Conservation (phyloP, 1,140 invertebrate species). For the Heterodera carotae region DNA sequence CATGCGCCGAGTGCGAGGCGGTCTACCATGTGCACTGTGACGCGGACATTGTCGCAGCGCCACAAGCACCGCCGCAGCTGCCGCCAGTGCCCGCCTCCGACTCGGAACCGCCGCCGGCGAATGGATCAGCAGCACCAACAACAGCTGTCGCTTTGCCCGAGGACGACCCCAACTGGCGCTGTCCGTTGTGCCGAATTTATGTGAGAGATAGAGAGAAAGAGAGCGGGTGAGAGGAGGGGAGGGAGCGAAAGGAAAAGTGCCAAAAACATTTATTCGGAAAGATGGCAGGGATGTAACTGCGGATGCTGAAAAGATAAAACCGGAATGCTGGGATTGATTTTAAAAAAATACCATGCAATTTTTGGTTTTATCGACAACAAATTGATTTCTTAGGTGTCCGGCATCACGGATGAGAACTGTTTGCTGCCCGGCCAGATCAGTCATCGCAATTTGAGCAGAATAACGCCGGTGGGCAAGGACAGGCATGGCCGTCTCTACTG, state of each 20-base stretch:
- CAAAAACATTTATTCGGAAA: too few species aligned
- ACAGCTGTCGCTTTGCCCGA: conserved; percentile 8
- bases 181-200: conserved; percentile 35
- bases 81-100: too few species aligned
- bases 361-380: too few species aligned
- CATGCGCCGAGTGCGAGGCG: conserved; percentile 55
- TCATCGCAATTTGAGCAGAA: conserved; percentile 8
- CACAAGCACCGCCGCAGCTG: conserved; percentile 5
- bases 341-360: too few species aligned
- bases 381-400: conserved; percentile 38
- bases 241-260: neutral
- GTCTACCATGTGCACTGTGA: conserved; percentile 48
- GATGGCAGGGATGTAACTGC: too few species aligned
- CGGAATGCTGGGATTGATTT: too few species aligned
- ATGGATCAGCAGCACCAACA: neutral
- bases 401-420: conserved; percentile 40
- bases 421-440: conserved; percentile 33
- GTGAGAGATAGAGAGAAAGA: neutral
- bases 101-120: neutral
- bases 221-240: neutral
- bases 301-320: too few species aligned
- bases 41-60: conserved; percentile 20
- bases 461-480: conserved; percentile 46
- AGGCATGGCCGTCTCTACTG: conserved; percentile 53
- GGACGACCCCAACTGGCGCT: conserved; percentile 32